These are phyloP conservation scores for Umimayanthus kanabou DNA, from an alignment of 92 coral and sea anemone genomes.

Conservation along the genomic window DNA sequence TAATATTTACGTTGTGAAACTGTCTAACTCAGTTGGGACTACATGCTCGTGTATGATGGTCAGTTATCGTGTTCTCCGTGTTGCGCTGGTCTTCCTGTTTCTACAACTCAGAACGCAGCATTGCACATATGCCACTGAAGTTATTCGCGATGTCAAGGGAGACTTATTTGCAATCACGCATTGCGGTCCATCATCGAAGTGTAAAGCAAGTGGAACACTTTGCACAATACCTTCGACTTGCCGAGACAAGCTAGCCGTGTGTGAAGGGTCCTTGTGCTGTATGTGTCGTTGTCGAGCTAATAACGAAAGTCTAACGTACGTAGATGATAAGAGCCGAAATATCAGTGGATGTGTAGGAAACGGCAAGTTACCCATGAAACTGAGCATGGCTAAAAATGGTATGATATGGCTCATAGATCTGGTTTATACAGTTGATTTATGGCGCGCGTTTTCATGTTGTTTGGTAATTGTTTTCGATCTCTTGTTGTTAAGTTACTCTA, in stretches of 20 bases:
- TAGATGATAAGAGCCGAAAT: background rate
- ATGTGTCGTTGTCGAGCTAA: background rate
- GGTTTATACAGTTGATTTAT: no score
- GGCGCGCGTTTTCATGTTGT: no score
- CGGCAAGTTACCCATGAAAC: background rate
- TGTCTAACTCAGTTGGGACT: background rate
- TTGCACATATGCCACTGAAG: background rate
- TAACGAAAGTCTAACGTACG: background rate
- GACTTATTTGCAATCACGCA: background rate
- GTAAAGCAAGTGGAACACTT: background rate
- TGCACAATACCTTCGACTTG: background rate
- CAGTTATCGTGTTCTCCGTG: background rate
- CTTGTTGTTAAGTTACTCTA: no score
- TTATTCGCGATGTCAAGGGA: background rate
- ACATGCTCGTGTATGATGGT: background rate
- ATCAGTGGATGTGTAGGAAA: background rate
- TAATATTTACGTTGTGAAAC: background rate
- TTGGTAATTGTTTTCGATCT: no score
- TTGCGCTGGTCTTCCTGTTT: no score
- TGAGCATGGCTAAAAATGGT: background rate
- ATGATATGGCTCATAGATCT: background rate
- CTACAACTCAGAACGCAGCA: background rate
- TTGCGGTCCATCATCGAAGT: background rate
- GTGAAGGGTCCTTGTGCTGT: background rate
- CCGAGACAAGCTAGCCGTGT: background rate